phyloP scores from a whole-genome alignment of 2,888 invertebrate species.

The Sericinus montela region DNA sequence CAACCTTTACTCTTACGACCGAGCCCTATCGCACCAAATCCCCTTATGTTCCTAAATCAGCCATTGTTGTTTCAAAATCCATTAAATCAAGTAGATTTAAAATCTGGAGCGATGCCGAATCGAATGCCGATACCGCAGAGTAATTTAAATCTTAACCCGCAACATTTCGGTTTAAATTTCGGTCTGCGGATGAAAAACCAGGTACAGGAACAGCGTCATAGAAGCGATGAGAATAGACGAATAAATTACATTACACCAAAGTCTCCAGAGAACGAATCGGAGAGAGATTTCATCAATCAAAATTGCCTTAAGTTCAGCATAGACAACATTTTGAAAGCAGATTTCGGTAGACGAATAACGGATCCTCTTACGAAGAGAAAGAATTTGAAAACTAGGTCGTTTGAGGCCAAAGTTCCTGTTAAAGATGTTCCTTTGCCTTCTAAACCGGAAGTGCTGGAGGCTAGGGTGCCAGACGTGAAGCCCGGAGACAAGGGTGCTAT shows the following conservation, averaged over 20 bases:
- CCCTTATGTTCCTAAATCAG: constrained; percentile 71
- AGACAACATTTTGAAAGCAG: constrained; percentile 91
- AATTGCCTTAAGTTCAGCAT: constrained; percentile 88
- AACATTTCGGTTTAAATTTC: constrained; percentile 57
- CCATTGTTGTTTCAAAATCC: constrained; percentile 66
- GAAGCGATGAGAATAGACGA: constrained; percentile 57
- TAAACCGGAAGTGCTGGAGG: constrained; percentile 45
- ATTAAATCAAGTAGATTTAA: constrained; percentile 56
- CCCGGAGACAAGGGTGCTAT: constrained; percentile 64
- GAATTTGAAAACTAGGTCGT: constrained; percentile 45
- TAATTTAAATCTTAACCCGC: constrained; percentile 44
- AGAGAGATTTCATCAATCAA: constrained; percentile 71
- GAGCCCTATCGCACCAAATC: constrained; percentile 72
- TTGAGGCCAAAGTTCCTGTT: constrained; percentile 51
- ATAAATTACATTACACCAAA: constrained; percentile 48
- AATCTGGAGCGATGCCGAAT: constrained; percentile 45
- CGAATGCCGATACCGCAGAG: constrained; percentile 53
- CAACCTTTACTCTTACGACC: constrained; percentile 66
- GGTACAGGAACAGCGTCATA: constrained; percentile 41
- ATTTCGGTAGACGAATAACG: constrained; percentile 87
- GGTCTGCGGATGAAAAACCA: constrained; percentile 41
- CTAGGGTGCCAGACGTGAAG: constrained; percentile 63
- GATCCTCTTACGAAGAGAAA: constrained; percentile 83
- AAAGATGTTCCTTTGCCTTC: constrained; percentile 44
- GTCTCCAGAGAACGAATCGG: constrained; percentile 59